Percentiles rank a stretch among this genome's conserved stretches.
Conservation (phyloP, 2,888 invertebrate genomes). For the Drosophila vallismaia region DNA sequence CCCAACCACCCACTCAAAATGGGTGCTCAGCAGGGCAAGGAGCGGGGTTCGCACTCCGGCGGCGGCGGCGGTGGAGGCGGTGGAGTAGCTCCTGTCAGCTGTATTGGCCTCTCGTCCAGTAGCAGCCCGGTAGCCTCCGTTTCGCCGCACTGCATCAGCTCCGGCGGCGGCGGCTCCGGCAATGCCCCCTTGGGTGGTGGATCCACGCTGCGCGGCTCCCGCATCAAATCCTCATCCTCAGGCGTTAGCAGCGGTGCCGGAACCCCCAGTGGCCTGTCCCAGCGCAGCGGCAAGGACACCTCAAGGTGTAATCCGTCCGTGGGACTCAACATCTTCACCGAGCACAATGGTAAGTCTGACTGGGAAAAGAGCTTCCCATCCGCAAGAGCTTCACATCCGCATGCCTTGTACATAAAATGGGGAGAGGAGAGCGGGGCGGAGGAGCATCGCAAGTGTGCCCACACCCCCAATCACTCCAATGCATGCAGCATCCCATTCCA, state of each 20-base stretch:
- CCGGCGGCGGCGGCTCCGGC: slow-evolving; percentile 73
- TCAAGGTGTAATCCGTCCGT: slow-evolving; percentile 85
- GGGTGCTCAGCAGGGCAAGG: slow-evolving; percentile 98
- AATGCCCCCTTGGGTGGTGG: slow-evolving; percentile 79
- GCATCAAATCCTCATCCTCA: slow-evolving; percentile 85
- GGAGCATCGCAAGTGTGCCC: slow-evolving; percentile 1
- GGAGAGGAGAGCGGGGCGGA: background rate
- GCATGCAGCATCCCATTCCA: slow-evolving; percentile 46
- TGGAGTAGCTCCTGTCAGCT: slow-evolving; percentile 81
- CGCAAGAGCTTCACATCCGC: slow-evolving; percentile 10
- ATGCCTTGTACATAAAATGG: slow-evolving; percentile 19
- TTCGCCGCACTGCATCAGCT: slow-evolving; percentile 81
- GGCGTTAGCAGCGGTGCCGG: slow-evolving; percentile 62
- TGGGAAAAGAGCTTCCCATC: too few relatives aligned
- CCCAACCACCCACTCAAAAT: slow-evolving; percentile 83
- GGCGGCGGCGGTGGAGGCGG: slow-evolving; percentile 74
- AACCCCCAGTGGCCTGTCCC: slow-evolving; percentile 83
- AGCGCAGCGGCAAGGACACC: slow-evolving; percentile 87
- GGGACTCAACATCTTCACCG: slow-evolving; percentile 96
- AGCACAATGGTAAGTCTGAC: slow-evolving; percentile 93
- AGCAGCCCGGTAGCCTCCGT: slow-evolving; percentile 75
- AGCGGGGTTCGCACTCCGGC: slow-evolving; percentile 87
- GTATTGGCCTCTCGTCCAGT: slow-evolving; percentile 86
- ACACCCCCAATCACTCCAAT: slow-evolving; percentile 23
- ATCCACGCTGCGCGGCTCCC: slow-evolving; percentile 89